Conservation (phyloP, 2,888 invertebrate genomes). For the Cryptocheilus praepositus region DNA sequence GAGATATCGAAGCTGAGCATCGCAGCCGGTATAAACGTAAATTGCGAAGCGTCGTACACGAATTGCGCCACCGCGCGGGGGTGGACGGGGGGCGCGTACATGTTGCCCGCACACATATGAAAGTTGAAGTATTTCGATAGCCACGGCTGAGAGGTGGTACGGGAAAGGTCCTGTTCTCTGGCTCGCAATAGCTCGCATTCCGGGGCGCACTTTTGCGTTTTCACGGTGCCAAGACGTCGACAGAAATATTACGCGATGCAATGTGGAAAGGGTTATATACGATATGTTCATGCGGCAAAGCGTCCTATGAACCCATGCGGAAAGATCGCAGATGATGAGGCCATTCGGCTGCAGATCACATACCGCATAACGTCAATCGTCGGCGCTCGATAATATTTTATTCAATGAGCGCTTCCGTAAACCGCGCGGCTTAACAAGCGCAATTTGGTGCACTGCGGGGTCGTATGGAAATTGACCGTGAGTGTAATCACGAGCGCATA, state of each 20-base stretch:
- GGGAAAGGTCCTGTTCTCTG: conserved; percentile 8
- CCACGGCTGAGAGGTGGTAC: too few species aligned
- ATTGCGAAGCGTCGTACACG: conserved; percentile 33
- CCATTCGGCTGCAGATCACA: not conserved
- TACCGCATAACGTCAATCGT: not conserved
- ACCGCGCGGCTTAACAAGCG: too few species aligned
- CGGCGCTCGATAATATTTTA: not conserved
- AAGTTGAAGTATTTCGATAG: not conserved
- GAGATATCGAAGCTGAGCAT: conserved; percentile 43
- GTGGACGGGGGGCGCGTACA: not conserved
- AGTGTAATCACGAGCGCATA: too few species aligned
- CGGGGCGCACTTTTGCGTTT: not conserved
- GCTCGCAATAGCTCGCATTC: not conserved
- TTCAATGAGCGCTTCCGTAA: too few species aligned
- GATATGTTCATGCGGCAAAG: not conserved
- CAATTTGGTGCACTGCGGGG: too few species aligned
- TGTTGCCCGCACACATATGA: not conserved
- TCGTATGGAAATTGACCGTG: too few species aligned
- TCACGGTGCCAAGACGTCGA: conserved; percentile 8
- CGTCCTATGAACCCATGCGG: not conserved
- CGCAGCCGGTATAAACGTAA: conserved; percentile 46
- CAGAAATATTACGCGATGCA: conserved; percentile 7
- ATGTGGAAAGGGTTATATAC: not conserved
- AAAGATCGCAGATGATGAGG: not conserved
- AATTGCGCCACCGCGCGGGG: conserved; percentile 23